These are phyloP conservation scores for Callionymus lyra DNA, from an alignment of 2,113 vertebrate genomes.

Conservation along the genomic window DNA sequence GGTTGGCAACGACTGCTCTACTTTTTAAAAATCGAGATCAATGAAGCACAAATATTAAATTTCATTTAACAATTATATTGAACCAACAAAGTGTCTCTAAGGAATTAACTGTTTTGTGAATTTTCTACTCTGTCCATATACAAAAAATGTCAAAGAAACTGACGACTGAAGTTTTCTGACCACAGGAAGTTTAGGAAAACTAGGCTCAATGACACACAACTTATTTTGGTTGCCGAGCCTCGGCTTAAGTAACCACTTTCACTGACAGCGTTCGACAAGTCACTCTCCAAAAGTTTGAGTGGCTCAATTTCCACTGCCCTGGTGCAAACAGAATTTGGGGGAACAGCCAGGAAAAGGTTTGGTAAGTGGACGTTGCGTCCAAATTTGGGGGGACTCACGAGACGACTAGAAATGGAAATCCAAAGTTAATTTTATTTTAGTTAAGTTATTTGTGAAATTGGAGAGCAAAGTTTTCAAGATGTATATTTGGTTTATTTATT, in stretches of 20 bases:
- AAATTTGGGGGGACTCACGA: constrained; percentile 8
- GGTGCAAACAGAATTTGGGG: constrained; percentile 38
- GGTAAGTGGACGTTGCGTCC: constrained; percentile 36
- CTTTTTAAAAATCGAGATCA: no score
- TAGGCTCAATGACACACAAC: constrained; percentile 16
- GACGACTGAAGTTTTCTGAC: constrained; percentile 13
- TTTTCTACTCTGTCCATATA: no score
- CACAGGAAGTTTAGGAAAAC: background rate
- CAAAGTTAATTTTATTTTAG: no score
- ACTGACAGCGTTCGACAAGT: constrained; percentile 27
- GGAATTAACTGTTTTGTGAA: no score
- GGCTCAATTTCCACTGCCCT: constrained; percentile 41
- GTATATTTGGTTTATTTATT: no score
- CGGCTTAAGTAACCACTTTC: constrained; percentile 33
- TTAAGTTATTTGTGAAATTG: no score
- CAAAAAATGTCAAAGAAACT: background rate
- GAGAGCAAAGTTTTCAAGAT: no score
- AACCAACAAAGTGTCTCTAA: no score
- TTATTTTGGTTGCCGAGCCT: constrained; percentile 26
- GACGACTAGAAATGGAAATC: no score
- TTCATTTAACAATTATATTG: no score
- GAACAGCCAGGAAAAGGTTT: constrained; percentile 55
- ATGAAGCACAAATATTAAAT: no score
- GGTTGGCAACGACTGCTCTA: no score
- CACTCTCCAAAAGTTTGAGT: constrained; percentile 42